Conservation (phyloP, 2,888 invertebrate genomes). For the Brachyopa scutellaris region DNA sequence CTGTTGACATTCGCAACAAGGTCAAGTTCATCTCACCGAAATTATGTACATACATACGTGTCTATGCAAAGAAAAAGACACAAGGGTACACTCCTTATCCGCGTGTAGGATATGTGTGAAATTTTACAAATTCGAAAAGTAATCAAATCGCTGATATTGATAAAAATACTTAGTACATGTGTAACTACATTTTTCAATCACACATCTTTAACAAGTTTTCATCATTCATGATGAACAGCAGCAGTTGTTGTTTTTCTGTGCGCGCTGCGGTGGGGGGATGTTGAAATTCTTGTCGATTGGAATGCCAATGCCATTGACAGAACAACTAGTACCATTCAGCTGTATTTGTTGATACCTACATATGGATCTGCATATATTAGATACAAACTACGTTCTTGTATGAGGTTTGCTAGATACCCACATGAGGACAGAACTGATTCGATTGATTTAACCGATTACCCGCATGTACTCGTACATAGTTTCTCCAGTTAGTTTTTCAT, state of each 20-base stretch:
- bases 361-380: background rate
- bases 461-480: background rate
- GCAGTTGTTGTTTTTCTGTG: background rate
- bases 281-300: constrained; percentile 9
- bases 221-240: background rate
- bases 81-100: too few species aligned
- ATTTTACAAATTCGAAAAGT: background rate
- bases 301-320: constrained; percentile 34
- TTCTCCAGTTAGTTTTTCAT: background rate
- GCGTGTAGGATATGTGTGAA: background rate
- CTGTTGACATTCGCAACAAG: background rate
- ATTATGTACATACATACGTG: too few species aligned
- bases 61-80: too few species aligned
- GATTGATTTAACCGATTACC: background rate
- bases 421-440: background rate
- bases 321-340: constrained; percentile 6
- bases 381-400: too few species aligned
- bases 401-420: background rate
- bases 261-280: background rate
- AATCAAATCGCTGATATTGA: background rate
- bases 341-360: constrained; percentile 1
- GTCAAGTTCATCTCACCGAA: background rate
- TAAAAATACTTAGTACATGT: too few species aligned
- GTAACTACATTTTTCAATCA: too few species aligned
- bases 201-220: background rate